A percentile compares a stretch with the other conserved stretches of the same genome.
phyloP scores from a whole-genome alignment of 2,113 vertebrate genomes.

The Physeter macrocephalus region DNA sequence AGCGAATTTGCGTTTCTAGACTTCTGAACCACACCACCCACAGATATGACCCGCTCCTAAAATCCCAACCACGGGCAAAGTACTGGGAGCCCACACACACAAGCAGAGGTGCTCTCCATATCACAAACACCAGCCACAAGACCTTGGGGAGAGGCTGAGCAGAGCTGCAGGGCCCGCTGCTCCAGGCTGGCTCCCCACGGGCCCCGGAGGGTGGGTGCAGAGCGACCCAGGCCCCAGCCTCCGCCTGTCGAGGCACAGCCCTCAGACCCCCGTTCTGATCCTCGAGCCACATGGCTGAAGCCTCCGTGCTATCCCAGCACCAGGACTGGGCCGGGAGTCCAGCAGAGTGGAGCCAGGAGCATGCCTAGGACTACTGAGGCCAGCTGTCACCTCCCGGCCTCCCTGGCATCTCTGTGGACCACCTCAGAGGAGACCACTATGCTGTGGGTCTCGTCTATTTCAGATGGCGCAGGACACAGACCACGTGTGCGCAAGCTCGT shows the following conservation, averaged over 20 bases:
- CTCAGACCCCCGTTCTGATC: background rate
- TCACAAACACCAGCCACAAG: background rate
- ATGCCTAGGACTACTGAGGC: background rate
- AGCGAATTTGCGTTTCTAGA: background rate
- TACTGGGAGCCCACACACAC: background rate
- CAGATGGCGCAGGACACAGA: background rate
- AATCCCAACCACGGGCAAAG: background rate
- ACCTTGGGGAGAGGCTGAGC: background rate
- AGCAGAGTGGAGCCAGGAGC: background rate
- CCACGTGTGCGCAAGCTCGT: fast-evolving
- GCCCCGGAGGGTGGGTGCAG: background rate
- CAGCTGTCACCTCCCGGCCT: background rate
- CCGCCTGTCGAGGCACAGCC: fast-evolving
- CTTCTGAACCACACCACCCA: background rate
- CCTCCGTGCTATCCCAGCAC: background rate
- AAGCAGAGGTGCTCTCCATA: background rate
- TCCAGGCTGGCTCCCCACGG: background rate
- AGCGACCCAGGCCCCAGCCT: background rate
- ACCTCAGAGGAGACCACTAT: background rate
- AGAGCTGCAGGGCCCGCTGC: fast-evolving
- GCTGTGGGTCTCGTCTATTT: background rate
- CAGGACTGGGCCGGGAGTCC: background rate
- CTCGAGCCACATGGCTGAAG: background rate
- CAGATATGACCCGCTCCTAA: background rate
- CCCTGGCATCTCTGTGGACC: background rate